Percentiles rank a stretch among this genome's conserved stretches.
Conservation (phyloP, 53 echinoderm and acorn worm species). For the Patiria pectinifera region DNA sequence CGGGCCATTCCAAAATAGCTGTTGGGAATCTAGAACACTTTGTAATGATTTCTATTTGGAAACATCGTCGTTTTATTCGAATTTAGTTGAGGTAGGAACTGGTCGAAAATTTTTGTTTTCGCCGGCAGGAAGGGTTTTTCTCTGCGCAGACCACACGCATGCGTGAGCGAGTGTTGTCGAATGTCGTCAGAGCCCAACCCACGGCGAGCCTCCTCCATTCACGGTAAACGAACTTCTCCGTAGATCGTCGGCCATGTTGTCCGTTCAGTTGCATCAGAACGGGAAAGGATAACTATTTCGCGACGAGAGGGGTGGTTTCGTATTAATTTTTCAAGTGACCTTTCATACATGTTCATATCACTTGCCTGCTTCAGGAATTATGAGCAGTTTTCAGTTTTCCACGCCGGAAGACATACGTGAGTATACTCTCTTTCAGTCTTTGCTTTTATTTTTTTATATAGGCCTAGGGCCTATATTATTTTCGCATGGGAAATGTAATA, state of each 20-base stretch:
- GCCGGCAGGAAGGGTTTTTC: not conserved
- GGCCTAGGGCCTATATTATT: no score
- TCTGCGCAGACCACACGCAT: not conserved
- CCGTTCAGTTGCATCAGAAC: not conserved
- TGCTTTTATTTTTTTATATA: no score
- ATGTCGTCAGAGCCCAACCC: constrained; percentile 17
- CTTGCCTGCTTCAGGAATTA: not conserved
- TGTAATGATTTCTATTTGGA: not conserved
- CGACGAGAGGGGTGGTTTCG: no score
- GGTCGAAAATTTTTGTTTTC: not conserved
- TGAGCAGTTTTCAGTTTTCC: not conserved
- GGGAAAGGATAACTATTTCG: no score
- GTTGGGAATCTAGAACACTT: not conserved
- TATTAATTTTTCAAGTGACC: not conserved
- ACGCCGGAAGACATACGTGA: not conserved
- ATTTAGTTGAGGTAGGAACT: not conserved
- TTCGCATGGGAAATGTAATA: no score
- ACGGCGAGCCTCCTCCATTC: constrained; percentile 10
- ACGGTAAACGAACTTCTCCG: not conserved
- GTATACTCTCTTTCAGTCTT: not conserved
- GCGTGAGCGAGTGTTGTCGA: not conserved
- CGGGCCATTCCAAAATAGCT: not conserved
- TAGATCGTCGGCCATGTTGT: not conserved
- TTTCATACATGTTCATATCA: not conserved
- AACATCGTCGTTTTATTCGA: not conserved